Conservation (phyloP, 1,140 invertebrate genomes). For the Ladona fulva region DNA sequence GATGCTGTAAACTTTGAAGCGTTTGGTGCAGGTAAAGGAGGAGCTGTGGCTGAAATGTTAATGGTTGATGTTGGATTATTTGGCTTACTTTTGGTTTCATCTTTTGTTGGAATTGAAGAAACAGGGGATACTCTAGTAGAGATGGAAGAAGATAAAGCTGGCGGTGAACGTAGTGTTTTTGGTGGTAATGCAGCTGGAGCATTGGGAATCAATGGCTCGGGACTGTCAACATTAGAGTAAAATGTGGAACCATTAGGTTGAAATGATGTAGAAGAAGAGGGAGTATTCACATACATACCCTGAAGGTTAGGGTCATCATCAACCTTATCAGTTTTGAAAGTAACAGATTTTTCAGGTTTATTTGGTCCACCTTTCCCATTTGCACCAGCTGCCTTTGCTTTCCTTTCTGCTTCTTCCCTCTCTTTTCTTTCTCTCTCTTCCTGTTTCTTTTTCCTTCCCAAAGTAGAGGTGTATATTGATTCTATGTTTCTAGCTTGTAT, state of each 20-base stretch:
- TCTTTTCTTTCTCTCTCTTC: neutral
- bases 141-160: neutral
- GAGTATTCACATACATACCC: neutral
- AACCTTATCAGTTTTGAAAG: neutral
- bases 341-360: neutral
- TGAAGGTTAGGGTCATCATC: neutral
- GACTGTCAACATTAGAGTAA: neutral
- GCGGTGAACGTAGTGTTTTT: neutral
- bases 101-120: neutral
- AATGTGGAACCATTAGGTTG: neutral
- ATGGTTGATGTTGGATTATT: neutral
- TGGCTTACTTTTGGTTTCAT: neutral
- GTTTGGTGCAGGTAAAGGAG: neutral
- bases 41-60: neutral
- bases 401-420: neutral
- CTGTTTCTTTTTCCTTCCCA: neutral
- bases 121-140: neutral
- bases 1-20: too few relatives aligned
- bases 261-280: neutral
- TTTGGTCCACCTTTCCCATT: neutral
- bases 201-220: neutral
- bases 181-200: neutral
- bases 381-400: neutral
- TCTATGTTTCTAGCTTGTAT: conserved; percentile 75
- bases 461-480: conserved; percentile 65